Evolutionary conservation across 2,888 invertebrate genomes (phyloP), one percentile per base, ranked within the genome.

Genomic region (Drosophila testacea): DNA sequence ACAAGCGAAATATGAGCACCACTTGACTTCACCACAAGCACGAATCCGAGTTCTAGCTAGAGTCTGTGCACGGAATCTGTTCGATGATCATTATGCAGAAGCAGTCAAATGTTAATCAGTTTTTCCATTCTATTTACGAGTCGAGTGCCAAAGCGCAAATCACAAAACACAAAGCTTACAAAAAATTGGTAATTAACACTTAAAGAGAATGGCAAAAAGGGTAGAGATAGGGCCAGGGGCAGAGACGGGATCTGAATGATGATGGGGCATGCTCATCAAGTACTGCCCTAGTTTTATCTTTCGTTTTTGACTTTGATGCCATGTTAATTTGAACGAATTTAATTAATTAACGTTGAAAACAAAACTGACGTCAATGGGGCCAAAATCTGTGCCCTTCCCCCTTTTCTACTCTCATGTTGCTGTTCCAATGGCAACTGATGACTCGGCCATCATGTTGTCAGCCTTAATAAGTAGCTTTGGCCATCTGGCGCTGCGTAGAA

Each of bases 321-420:
- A 75, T 77, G 84, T 78, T 86, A 88, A 90, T 90, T 90, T 86
- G 81, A 89, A 81, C 86, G 84, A 90, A 89, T 90, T 89, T 82
- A 90, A 90, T 90, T 90, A 90, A 90, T 90, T 84, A 90, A 84
- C 82, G 81, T 52, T 84, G 66, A 81, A 79, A 81, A 78, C 74
- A 82, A 90, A 86, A 88, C 80, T 77, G 83, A 83, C 89, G 81
- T 78, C 88, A 84, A 84, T 77, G 57, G 68, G 63, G 54, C 41
- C 63, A 48, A 73, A 70, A 59, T 54, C 60, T 60, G 36, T 13
- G 42, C 10, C 10, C 44, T 7, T 28, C 7, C 7, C n/a, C 6
- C 9, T 5, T 3, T 0, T 2, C 32, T 13, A 4, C 47, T 9
- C 9, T 30, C 10, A 6, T 11, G 44, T 10, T 44, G 7, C 13